Evolutionary conservation across 2,888 invertebrate genomes (phyloP).

Genomic region (Athalia cordata): DNA sequence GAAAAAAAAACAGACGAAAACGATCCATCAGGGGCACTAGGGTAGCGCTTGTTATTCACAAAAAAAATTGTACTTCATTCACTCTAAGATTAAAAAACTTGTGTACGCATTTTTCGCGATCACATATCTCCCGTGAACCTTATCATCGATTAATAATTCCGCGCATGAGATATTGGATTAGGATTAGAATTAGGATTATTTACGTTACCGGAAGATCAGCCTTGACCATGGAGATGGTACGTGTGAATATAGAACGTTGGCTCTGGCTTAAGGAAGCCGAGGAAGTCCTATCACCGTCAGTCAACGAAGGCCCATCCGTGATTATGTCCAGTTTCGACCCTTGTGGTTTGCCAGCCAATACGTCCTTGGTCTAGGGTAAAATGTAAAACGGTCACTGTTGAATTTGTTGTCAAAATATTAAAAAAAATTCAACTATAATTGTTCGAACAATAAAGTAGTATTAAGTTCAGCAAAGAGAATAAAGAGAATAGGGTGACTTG

Average conservation of each 20-base stretch:
- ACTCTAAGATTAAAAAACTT: no score
- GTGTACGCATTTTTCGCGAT: no score
- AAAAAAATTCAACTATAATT: no score
- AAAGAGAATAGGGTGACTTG: neutral
- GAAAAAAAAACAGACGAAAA: no score
- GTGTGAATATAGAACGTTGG: conserved; percentile 43
- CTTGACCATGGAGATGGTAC: conserved; percentile 39
- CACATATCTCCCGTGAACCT: no score
- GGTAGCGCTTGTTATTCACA: no score
- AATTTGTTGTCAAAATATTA: no score
- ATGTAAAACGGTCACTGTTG: neutral
- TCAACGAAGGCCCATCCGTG: conserved; percentile 29
- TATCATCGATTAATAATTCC: neutral
- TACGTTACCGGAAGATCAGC: conserved; percentile 41
- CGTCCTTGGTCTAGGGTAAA: conserved; percentile 4
- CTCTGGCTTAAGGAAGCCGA: conserved; percentile 28
- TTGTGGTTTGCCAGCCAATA: neutral
- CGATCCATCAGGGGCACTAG: no score
- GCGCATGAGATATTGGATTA: neutral
- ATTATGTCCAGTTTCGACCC: conserved; percentile 10
- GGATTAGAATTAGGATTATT: neutral
- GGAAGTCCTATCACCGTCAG: conserved; percentile 5
- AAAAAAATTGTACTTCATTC: no score
- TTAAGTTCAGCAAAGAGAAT: neutral
- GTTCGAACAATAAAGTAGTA: no score